Conservation (phyloP, 2,888 invertebrate genomes). For the Dichetophora obliterata region DNA sequence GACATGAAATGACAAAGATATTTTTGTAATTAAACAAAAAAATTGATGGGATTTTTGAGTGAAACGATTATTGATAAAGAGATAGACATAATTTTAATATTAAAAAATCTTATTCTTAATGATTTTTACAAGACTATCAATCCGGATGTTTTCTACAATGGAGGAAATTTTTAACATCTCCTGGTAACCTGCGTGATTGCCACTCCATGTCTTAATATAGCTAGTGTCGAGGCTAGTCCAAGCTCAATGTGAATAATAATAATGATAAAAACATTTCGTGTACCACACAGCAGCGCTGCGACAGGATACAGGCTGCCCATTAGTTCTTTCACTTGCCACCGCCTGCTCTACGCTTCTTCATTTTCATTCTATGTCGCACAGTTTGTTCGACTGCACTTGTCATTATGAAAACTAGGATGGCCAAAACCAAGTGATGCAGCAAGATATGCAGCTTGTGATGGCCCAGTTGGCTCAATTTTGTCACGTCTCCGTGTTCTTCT, state of each 20-base stretch:
- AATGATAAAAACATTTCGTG: slow-evolving; percentile 21
- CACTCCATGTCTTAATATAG: slow-evolving; percentile 20
- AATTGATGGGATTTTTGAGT: too few relatives aligned
- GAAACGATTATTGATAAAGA: too few relatives aligned
- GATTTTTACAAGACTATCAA: background rate
- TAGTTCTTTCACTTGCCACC: slow-evolving; percentile 17
- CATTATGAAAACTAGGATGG: slow-evolving; percentile 23
- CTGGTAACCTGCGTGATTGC: slow-evolving; percentile 18
- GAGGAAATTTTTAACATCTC: background rate
- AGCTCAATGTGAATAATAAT: slow-evolving; percentile 33
- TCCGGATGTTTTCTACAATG: background rate
- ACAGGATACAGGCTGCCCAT: slow-evolving; percentile 23
- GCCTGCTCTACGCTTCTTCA: background rate
- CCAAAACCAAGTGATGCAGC: slow-evolving; percentile 5
- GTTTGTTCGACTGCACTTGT: slow-evolving; percentile 23
- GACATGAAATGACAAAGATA: too few relatives aligned
- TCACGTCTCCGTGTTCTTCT: slow-evolving; percentile 11
- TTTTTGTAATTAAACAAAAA: too few relatives aligned
- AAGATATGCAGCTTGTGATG: background rate
- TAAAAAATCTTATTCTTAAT: too few relatives aligned
- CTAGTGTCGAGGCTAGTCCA: background rate
- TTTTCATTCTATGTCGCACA: slow-evolving; percentile 19
- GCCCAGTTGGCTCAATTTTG: background rate
- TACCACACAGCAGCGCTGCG: background rate
- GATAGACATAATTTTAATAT: too few relatives aligned